phyloP scores from a whole-genome alignment of 2,797 vertebrate genomes.

The Sciaenops ocellatus region DNA sequence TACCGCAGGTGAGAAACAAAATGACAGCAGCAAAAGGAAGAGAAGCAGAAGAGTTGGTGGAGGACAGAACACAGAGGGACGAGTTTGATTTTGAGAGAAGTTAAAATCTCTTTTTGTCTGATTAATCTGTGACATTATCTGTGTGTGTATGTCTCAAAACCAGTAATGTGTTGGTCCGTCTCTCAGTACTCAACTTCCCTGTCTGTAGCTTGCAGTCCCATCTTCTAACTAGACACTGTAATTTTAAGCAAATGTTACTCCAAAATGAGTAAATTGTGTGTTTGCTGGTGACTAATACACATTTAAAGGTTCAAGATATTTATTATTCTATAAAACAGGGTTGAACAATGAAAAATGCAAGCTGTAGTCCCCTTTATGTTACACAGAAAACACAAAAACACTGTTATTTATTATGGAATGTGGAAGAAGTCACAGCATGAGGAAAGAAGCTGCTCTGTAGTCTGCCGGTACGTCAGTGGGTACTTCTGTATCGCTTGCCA shows the following conservation, averaged over 20 bases:
- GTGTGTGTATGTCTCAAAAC: neutral
- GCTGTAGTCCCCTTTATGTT: neutral
- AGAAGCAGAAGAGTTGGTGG: neutral
- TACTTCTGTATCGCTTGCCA: neutral
- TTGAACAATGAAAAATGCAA: neutral
- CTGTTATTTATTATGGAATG: too few relatives aligned
- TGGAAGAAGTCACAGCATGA: neutral
- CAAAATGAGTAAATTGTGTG: neutral
- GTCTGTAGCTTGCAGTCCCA: neutral
- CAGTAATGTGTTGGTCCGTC: neutral
- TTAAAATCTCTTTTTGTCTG: constrained; percentile 32
- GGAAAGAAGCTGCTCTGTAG: too few relatives aligned
- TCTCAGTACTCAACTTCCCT: neutral
- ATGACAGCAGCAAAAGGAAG: constrained; percentile 30
- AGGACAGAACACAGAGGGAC: neutral
- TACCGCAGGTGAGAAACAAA: constrained; percentile 52
- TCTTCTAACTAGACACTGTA: neutral
- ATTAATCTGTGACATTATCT: constrained; percentile 41
- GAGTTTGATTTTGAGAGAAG: constrained; percentile 21
- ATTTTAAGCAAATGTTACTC: neutral
- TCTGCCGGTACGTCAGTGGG: neutral
- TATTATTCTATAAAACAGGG: neutral
- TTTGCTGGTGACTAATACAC: neutral
- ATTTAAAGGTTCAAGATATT: neutral
- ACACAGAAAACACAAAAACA: neutral